Conservation (phyloP, 1,140 invertebrate genomes). For the Heliconius himera region DNA sequence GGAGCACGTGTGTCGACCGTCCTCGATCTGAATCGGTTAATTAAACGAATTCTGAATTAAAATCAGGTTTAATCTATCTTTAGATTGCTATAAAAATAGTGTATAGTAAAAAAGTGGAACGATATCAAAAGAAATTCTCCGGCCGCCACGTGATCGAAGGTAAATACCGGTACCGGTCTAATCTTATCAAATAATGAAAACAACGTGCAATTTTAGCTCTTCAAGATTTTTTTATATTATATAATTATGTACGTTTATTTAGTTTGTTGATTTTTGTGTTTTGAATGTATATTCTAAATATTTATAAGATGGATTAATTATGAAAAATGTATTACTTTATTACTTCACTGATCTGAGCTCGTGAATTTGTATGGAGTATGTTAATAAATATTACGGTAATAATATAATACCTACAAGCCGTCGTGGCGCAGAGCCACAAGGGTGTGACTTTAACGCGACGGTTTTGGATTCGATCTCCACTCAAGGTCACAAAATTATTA, state of each 20-base stretch:
- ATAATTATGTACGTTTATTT: too few relatives aligned
- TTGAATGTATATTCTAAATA: not conserved
- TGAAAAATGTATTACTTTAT: too few relatives aligned
- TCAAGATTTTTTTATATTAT: slow-evolving; percentile 14
- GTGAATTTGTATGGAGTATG: too few relatives aligned
- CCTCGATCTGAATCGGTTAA: slow-evolving; percentile 23
- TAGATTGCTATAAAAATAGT: slow-evolving; percentile 16
- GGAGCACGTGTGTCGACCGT: slow-evolving; percentile 28
- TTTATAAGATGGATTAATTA: not conserved
- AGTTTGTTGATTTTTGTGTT: not conserved
- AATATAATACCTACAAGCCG: too few relatives aligned
- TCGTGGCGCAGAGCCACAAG: too few relatives aligned
- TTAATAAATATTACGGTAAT: too few relatives aligned
- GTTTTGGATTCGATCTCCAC: too few relatives aligned
- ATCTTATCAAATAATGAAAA: slow-evolving; percentile 24
- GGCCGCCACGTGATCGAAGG: slow-evolving; percentile 39
- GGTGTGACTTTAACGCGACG: too few relatives aligned
- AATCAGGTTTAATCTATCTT: slow-evolving; percentile 19
- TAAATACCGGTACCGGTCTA: slow-evolving; percentile 38
- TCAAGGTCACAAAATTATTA: too few relatives aligned
- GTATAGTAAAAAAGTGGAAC: not conserved
- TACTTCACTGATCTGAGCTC: too few relatives aligned
- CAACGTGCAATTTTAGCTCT: not conserved
- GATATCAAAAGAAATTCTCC: slow-evolving; percentile 16
- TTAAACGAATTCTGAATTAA: slow-evolving; percentile 41